Evolutionary conservation across 1,140 invertebrate species (phyloP).

Genomic region (Drosophila pseudoananassae): DNA sequence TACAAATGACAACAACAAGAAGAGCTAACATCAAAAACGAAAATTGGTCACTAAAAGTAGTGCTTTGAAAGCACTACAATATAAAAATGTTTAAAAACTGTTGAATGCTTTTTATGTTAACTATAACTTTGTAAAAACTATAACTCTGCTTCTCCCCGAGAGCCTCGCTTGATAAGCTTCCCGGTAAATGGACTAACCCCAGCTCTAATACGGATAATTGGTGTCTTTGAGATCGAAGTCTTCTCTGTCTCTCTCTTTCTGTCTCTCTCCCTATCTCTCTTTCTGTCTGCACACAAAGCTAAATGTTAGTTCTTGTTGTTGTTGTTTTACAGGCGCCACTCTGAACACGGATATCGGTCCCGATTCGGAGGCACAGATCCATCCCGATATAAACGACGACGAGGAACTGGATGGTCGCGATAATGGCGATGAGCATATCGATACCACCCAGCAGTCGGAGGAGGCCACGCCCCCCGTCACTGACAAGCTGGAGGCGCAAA

Average conservation of each 20-base stretch:
- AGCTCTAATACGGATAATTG: conserved; percentile 31
- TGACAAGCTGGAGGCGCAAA: conserved; percentile 79
- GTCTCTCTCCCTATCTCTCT: conserved; percentile 5
- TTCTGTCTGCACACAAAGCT: conserved; percentile 59
- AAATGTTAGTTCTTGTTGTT: conserved; percentile 84
- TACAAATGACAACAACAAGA: conserved; percentile 81
- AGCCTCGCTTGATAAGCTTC: conserved; percentile 40
- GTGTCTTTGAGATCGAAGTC: conserved; percentile 35
- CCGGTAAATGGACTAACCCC: conserved; percentile 73
- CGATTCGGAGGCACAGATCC: conserved; percentile 83
- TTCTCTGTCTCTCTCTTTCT: conserved; percentile 10
- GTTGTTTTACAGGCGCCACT: conserved; percentile 84
- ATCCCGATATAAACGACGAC: conserved; percentile 73
- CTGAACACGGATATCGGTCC: conserved; percentile 81
- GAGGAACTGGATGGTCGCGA: conserved; percentile 80
- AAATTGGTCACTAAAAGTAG: conserved; percentile 33
- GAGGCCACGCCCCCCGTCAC: conserved; percentile 82
- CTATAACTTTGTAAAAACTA: conserved; percentile 1
- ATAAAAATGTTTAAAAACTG: conserved; percentile 11
- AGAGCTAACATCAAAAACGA: conserved; percentile 69
- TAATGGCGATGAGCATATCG: conserved; percentile 79
- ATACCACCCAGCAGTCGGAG: conserved; percentile 80
- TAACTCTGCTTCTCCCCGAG: background rate
- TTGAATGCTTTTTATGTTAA: conserved; percentile 46
- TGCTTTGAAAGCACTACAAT: conserved; percentile 10